These are phyloP conservation scores for Hypena proboscidalis DNA, from an alignment of 2,888 invertebrate genomes.

Conservation along the genomic window DNA sequence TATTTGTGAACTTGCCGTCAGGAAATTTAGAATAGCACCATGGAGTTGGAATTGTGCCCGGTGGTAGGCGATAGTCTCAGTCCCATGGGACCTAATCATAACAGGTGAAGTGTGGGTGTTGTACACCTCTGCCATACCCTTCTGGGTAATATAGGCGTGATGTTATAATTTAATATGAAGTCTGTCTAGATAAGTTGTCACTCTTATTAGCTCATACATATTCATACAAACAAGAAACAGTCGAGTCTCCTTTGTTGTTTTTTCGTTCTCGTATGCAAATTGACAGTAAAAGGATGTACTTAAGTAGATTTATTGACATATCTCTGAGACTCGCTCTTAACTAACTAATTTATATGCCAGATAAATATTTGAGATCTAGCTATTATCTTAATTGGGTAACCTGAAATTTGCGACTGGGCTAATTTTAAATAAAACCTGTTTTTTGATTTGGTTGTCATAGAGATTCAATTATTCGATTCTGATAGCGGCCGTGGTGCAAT, in stretches of 20 bases:
- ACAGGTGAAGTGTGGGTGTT: no score
- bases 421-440: not conserved
- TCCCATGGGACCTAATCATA: no score
- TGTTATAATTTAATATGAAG: not conserved
- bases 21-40: no score
- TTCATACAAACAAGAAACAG: slow-evolving; percentile 7
- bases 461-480: no score
- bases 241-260: slow-evolving; percentile 5
- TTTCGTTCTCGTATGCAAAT: slow-evolving; percentile 35
- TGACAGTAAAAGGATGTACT: slow-evolving; percentile 17
- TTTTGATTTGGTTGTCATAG: no score
- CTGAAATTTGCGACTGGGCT: no score
- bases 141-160: not conserved
- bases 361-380: slow-evolving; percentile 17
- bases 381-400: slow-evolving; percentile 15
- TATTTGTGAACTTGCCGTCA: no score
- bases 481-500: no score
- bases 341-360: slow-evolving; percentile 7
- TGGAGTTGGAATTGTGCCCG: no score
- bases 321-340: slow-evolving; percentile 1
- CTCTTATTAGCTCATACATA: slow-evolving; percentile 2
- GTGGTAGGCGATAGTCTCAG: no score
- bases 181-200: not conserved
- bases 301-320: slow-evolving; percentile 15
- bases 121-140: no score